Evolutionary conservation across 2,888 invertebrate species (phyloP).

Genomic region (Neoaliturus tenellus): DNA sequence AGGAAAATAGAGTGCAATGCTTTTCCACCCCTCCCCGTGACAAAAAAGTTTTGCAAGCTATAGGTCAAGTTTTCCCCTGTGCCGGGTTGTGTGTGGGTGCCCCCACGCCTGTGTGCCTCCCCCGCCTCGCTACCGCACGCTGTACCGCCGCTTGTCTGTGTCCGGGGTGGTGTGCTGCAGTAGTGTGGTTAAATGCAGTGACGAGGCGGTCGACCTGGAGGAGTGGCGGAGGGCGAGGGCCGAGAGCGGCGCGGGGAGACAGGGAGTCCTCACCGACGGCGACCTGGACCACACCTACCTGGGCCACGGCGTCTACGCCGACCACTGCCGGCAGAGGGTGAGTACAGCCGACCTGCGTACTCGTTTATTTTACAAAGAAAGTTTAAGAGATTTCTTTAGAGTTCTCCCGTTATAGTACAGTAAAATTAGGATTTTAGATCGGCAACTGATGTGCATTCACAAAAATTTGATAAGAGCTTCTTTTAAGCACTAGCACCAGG

Average conservation of each 20-base stretch:
- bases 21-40: no score
- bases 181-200: conserved; percentile 75
- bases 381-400: not conserved
- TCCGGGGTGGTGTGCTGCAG: not conserved
- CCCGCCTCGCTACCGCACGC: not conserved
- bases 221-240: conserved; percentile 85
- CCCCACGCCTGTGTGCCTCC: not conserved
- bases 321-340: conserved; percentile 63
- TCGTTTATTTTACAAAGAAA: not conserved
- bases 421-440: no score
- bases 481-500: no score
- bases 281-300: conserved; percentile 79
- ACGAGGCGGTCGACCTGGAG: conserved; percentile 84
- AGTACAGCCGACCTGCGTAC: conserved; percentile 1
- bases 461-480: no score
- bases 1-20: no score
- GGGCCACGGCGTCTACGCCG: conserved; percentile 76
- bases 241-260: conserved; percentile 78
- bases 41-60: no score
- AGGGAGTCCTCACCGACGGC: conserved; percentile 77
- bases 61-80: no score
- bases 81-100: no score
- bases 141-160: conserved; percentile 8
- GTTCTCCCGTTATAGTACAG: no score
- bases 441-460: no score